Conservation (phyloP, 2,797 vertebrate species). For the Vespertilio murinus region DNA sequence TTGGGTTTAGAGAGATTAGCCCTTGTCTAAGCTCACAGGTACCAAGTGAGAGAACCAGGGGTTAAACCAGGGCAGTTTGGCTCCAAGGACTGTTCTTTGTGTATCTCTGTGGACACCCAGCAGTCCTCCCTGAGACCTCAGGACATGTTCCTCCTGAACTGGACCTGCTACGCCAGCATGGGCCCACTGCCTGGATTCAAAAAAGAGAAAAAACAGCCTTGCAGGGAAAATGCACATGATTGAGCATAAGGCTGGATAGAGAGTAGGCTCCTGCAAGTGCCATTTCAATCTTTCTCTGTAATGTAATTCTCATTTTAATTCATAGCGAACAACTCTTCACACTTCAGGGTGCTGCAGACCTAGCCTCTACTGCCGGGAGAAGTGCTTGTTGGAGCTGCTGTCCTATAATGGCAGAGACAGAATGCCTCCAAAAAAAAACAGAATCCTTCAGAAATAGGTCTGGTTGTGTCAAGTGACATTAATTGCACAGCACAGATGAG, state of each 20-base stretch:
- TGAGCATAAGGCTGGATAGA: background rate
- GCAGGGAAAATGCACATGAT: background rate
- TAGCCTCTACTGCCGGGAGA: background rate
- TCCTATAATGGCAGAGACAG: background rate
- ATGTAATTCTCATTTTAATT: conserved; percentile 66
- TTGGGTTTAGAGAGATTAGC: background rate
- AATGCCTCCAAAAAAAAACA: background rate
- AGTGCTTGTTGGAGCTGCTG: background rate
- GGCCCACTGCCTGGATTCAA: background rate
- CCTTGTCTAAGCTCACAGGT: background rate
- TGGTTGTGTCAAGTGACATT: background rate
- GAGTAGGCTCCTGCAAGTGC: conserved; percentile 4
- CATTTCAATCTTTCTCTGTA: conserved; percentile 50
- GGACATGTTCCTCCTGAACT: background rate
- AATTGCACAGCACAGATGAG: background rate
- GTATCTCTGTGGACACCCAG: background rate
- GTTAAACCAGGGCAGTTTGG: background rate
- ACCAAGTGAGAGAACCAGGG: background rate
- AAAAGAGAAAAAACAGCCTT: background rate
- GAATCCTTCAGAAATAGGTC: conserved; percentile 22
- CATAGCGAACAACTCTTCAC: background rate
- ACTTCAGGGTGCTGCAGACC: background rate
- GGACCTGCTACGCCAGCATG: background rate
- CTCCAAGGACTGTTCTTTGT: background rate
- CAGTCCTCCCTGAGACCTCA: background rate